Conservation (phyloP, 1,140 invertebrate genomes). For the Orius insidiosus region DNA sequence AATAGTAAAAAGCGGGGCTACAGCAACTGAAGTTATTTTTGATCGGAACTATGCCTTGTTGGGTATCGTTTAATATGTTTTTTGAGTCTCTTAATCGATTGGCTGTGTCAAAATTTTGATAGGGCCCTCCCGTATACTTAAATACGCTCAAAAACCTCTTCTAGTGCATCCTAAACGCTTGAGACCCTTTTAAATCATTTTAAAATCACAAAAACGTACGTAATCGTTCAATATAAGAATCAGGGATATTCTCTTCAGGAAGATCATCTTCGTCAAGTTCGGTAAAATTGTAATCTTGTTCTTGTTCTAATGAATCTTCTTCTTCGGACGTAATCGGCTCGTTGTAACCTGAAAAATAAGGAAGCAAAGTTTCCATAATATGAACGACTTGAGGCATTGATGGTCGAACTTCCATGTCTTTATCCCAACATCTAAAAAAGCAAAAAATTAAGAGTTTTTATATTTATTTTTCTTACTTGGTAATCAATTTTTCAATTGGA, state of each 20-base stretch:
- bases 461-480: slow-evolving; percentile 31
- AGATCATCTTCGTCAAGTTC: slow-evolving; percentile 11
- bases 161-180: no score
- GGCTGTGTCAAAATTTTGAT: no score
- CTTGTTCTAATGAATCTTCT: slow-evolving; percentile 11
- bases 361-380: slow-evolving; percentile 55
- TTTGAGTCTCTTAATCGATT: no score
- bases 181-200: no score
- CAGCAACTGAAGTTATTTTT: no score
- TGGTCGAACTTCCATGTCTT: slow-evolving; percentile 61
- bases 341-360: slow-evolving; percentile 63
- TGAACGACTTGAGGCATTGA: slow-evolving; percentile 60
- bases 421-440: slow-evolving; percentile 79
- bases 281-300: neutral
- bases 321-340: slow-evolving; percentile 38
- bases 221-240: slow-evolving; percentile 18
- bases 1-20: no score
- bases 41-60: no score
- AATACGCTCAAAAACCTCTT: no score
- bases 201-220: slow-evolving; percentile 18
- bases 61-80: no score
- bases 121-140: no score
- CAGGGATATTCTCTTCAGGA: slow-evolving; percentile 15
- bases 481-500: slow-evolving; percentile 76
- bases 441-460: no score